Percentiles rank a stretch among this genome's conserved stretches.
Conservation (phyloP, 2,888 invertebrate genomes). For the Candidula unifasciata region DNA sequence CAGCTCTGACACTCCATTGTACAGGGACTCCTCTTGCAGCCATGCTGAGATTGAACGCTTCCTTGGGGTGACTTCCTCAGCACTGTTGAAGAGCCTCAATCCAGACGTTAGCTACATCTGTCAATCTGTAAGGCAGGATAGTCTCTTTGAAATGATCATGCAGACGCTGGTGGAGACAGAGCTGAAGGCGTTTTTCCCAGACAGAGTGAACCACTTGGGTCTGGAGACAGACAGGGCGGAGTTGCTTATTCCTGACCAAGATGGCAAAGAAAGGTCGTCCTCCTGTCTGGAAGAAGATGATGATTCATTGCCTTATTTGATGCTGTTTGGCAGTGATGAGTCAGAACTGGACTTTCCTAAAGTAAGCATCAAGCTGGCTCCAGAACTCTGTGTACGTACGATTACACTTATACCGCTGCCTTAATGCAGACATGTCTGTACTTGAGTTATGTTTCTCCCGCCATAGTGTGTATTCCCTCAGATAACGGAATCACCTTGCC, state of each 20-base stretch:
- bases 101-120: neutral
- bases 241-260: neutral
- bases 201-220: neutral
- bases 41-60: neutral
- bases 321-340: neutral
- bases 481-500: no score
- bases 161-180: constrained; percentile 16
- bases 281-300: neutral
- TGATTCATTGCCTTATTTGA: neutral
- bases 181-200: neutral
- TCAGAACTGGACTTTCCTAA: neutral
- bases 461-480: no score
- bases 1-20: neutral
- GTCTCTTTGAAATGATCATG: constrained; percentile 28
- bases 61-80: constrained; percentile 9
- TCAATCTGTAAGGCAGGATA: neutral
- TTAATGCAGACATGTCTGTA: no score
- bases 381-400: neutral
- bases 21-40: neutral
- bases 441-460: no score
- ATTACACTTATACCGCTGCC: no score
- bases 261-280: neutral
- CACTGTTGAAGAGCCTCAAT: constrained; percentile 5
- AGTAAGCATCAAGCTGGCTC: neutral
- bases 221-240: neutral